Base-by-base conservation (phyloP, 53 echinoderm and acorn worm genomes). In the Echinarachnius parma region DNA sequence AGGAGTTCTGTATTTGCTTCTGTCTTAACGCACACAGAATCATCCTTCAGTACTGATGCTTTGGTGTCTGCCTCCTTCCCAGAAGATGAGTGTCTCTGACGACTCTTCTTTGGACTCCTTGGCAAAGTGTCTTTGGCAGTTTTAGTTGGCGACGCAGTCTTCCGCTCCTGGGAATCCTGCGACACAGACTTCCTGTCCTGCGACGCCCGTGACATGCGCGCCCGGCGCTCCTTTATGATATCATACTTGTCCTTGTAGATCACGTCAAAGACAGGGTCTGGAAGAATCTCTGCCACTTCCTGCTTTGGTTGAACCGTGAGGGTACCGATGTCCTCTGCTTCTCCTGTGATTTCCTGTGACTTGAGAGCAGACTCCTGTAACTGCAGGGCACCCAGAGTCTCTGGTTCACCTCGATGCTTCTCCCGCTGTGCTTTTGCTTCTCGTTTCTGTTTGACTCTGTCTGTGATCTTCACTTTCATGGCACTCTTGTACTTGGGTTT, bases 221-320 rank as follows among this genome's bases (percentile, higher is more conserved):
- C 69, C 50, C 90, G 76, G 31, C 89, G 64, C 61, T 90, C 94
- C 53, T 94, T 94, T 66, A 94, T 94, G 59, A 94, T 78, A 60
- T 94, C 94, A 83, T 90, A 94, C 70, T 94, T 94, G 78, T 94
- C 87, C 49, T 93, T 93, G 63, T 56, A 80, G 34, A 82, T 35
- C 21, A 62, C 64, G 22, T 72, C 72, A 26, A 37, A 42, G 4
- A 72, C 57, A 2, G 55, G 25, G 27, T 52, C 68, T 33, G 48
- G 48, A 2, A 68, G 49, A 50, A 68, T 68, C 31, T 68, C 34
- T 28, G 7, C 44, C n/a, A 19, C 64, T 22, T 25, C 24, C 14
- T 34, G 18, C n/a, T n/a, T n/a, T 39, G 42, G 42, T 13, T 13
- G 7, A 9, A 39, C 42, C 7, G 42, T 13, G 13, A 13, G 7